Percentiles rank a stretch among this genome's conserved stretches.
Conservation (phyloP, 2,888 invertebrate genomes). For the Nomada fabriciana region DNA sequence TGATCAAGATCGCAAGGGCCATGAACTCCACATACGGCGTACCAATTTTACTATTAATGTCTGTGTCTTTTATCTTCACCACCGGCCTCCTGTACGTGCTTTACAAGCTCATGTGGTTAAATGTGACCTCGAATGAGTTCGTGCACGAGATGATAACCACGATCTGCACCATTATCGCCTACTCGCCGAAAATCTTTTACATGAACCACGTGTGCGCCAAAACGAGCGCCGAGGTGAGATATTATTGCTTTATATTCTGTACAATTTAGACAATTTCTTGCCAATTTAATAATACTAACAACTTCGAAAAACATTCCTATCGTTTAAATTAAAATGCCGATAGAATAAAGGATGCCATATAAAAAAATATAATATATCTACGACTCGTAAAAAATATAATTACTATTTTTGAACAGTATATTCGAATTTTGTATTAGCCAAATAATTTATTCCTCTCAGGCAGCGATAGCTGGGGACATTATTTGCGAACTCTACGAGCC, state of each 20-base stretch:
- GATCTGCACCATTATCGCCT: conserved; percentile 51
- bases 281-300: too few species aligned
- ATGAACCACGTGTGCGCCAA: conserved; percentile 62
- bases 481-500: conserved; percentile 76
- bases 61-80: conserved; percentile 55
- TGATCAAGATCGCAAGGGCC: conserved; percentile 60
- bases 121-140: rapidly evolving
- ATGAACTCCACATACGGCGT: conserved; percentile 69
- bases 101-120: conserved; percentile 51
- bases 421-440: background rate
- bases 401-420: background rate
- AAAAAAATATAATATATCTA: background rate
- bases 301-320: too few species aligned
- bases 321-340: too few species aligned
- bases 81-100: conserved; percentile 64
- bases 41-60: conserved; percentile 68
- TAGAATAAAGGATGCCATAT: background rate
- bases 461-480: conserved; percentile 72
- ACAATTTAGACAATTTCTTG: too few species aligned
- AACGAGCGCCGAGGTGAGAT: conserved; percentile 59
- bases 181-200: conserved; percentile 45
- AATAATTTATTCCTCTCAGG: conserved; percentile 54
- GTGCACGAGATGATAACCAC: conserved; percentile 11
- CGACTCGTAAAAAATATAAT: too few species aligned
- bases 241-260: background rate